phyloP scores from a whole-genome alignment of 2,797 vertebrate genomes.

The Lutjanus campechanus region DNA sequence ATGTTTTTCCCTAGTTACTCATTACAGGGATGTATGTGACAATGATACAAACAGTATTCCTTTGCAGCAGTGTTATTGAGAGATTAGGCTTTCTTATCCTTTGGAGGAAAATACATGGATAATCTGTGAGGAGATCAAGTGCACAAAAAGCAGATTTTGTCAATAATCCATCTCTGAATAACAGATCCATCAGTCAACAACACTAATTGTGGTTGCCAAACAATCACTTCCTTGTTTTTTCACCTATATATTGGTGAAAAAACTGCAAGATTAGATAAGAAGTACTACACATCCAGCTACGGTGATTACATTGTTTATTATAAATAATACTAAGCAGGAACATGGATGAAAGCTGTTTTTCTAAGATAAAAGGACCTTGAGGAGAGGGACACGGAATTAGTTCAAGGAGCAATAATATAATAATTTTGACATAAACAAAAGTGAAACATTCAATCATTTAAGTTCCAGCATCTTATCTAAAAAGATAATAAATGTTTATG shows the following conservation, averaged over 20 bases:
- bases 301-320: slow-evolving; percentile 58
- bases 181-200: slow-evolving; percentile 70
- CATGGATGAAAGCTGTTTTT: slow-evolving; percentile 60
- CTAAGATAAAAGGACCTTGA: slow-evolving; percentile 71
- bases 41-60: slow-evolving; percentile 26
- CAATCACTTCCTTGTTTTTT: slow-evolving; percentile 30
- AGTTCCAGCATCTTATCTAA: slow-evolving; percentile 57
- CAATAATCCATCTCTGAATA: slow-evolving; percentile 78
- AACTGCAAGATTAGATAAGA: slow-evolving; percentile 32
- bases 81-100: slow-evolving; percentile 71
- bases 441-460: slow-evolving; percentile 60
- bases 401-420: slow-evolving; percentile 73
- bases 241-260: slow-evolving; percentile 18
- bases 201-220: slow-evolving; percentile 58
- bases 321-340: slow-evolving; percentile 53
- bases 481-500: slow-evolving; percentile 72
- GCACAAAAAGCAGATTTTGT: slow-evolving; percentile 72
- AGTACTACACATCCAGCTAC: slow-evolving; percentile 13
- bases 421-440: slow-evolving; percentile 65
- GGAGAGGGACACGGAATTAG: slow-evolving; percentile 38
- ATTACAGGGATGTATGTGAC: slow-evolving; percentile 11
- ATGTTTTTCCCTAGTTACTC: slow-evolving; percentile 5
- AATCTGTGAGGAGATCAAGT: slow-evolving; percentile 72
- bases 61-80: slow-evolving; percentile 51
- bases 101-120: slow-evolving; percentile 71